phyloP scores from a whole-genome alignment of 2,888 invertebrate genomes.

The Brachynemurus nebulosus region DNA sequence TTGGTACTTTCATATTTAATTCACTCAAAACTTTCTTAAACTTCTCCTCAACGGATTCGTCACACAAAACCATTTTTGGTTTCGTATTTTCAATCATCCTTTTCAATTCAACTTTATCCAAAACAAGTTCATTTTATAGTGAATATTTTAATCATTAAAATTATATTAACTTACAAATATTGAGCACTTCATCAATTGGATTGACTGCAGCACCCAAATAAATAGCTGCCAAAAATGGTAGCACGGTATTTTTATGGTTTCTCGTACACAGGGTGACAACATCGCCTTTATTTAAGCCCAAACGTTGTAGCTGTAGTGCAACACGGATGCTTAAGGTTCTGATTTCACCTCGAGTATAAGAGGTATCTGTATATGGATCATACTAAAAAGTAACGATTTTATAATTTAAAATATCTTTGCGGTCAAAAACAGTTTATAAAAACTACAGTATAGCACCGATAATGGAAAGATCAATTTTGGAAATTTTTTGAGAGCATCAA shows the following conservation, averaged over 20 bases:
- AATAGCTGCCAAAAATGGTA: neutral
- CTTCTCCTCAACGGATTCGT: neutral
- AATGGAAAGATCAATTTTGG: no score
- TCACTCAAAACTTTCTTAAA: neutral
- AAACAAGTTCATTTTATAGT: neutral
- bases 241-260: neutral
- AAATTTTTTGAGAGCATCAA: no score
- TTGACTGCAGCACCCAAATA: neutral
- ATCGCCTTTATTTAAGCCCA: neutral
- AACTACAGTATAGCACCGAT: no score
- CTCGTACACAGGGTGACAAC: neutral
- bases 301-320: neutral
- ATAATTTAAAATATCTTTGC: no score
- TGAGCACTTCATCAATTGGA: no score
- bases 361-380: neutral
- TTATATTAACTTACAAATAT: no score
- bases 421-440: no score
- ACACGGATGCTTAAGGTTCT: neutral
- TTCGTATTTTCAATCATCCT: neutral
- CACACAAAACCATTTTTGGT: slow-evolving; percentile 2
- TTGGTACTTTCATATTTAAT: neutral
- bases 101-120: no score
- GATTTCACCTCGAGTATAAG: neutral
- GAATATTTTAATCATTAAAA: neutral
- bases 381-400: no score